Percentiles rank a stretch among this genome's conserved stretches.
Conservation (phyloP, 2,888 invertebrate species). For the Cetonia aurata region DNA sequence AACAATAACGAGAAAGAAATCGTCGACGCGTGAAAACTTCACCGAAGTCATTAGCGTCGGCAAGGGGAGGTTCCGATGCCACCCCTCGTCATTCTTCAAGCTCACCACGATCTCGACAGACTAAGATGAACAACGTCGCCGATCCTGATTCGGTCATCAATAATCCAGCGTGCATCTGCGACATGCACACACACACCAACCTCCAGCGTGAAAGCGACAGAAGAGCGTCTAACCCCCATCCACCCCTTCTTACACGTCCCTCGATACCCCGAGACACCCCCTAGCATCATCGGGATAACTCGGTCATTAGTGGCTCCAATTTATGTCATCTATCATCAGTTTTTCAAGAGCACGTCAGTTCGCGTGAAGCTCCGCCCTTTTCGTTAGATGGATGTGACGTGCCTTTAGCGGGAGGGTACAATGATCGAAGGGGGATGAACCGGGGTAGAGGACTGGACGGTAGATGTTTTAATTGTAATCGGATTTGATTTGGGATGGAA, state of each 20-base stretch:
- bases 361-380: too few relatives aligned
- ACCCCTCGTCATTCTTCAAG: slow-evolving; percentile 18
- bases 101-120: slow-evolving; percentile 60
- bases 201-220: slow-evolving; percentile 59
- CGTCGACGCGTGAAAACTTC: slow-evolving; percentile 54
- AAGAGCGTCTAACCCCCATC: slow-evolving; percentile 54
- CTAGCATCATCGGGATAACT: slow-evolving; percentile 61
- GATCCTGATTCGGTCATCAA: slow-evolving; percentile 66
- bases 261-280: slow-evolving; percentile 55
- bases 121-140: slow-evolving; percentile 65
- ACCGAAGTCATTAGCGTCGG: slow-evolving; percentile 61
- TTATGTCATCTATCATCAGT: slow-evolving; percentile 63
- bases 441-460: too few relatives aligned
- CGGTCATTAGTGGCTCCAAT: slow-evolving; percentile 64
- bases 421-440: too few relatives aligned
- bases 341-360: too few relatives aligned
- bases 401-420: too few relatives aligned
- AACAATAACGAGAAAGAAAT: slow-evolving; percentile 27
- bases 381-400: too few relatives aligned
- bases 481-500: too few relatives aligned
- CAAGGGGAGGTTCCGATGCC: slow-evolving; percentile 43
- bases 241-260: slow-evolving; percentile 49
- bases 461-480: too few relatives aligned
- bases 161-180: slow-evolving; percentile 60
- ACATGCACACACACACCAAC: slow-evolving; percentile 42